phyloP scores from a whole-genome alignment of 2,888 invertebrate species.

The Colostygia pectinataria region DNA sequence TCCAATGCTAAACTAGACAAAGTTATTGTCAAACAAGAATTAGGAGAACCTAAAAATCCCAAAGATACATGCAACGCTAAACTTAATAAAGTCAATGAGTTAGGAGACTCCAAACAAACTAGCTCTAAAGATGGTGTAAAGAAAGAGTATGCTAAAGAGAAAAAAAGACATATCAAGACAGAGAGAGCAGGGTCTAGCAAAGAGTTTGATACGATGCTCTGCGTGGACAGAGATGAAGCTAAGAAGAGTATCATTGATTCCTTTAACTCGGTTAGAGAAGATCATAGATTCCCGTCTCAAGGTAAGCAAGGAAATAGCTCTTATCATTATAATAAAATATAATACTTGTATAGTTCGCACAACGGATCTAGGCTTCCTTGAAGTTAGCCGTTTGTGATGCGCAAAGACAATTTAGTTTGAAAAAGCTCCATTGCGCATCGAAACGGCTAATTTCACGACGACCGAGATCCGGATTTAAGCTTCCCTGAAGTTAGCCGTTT shows the following conservation, averaged over 20 bases:
- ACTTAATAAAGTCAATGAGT: neutral
- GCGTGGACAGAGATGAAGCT: constrained; percentile 50
- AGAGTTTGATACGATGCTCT: constrained; percentile 39
- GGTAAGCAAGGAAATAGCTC: constrained; percentile 43
- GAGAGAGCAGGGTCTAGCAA: constrained; percentile 21
- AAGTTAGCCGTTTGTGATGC: too few species aligned
- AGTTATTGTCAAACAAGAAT: neutral
- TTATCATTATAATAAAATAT: neutral
- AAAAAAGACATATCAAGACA: neutral
- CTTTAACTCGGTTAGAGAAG: constrained; percentile 64
- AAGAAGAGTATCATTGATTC: constrained; percentile 62
- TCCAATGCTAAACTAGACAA: too few species aligned
- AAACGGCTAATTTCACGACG: too few species aligned
- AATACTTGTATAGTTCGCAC: too few species aligned
- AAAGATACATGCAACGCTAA: neutral
- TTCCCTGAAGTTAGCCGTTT: too few species aligned
- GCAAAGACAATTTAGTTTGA: too few species aligned
- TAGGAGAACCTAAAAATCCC: too few species aligned
- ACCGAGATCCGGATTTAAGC: too few species aligned
- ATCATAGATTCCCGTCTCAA: constrained; percentile 71
- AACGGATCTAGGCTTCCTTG: too few species aligned
- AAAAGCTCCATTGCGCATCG: too few species aligned
- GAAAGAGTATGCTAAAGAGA: neutral
- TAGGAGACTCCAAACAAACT: constrained; percentile 1
- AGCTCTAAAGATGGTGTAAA: neutral